Base-by-base conservation (phyloP, 2,113 vertebrate species). In the Oostethus manadensis region DNA sequence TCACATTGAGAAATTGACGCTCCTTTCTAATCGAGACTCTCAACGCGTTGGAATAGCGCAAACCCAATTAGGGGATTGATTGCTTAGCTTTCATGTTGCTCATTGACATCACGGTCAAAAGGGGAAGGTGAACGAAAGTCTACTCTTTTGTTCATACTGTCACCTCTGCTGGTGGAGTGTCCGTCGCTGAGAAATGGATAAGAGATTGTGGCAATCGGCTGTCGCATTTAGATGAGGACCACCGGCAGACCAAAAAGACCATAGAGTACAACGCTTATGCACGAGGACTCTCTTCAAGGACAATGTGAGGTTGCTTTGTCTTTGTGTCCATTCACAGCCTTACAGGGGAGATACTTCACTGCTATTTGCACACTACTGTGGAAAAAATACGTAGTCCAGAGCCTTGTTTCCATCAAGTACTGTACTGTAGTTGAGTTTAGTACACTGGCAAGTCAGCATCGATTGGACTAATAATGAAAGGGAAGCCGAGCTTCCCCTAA, bases 21-120 rank as follows among this genome's bases (percentile, higher is more conserved):
- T 78, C 57, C 2, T 66, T 76, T 75, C 38, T 82, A 84, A 79
- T 82, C 64, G 54, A 51, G 73, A 73, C 73, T 69, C 62, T 70
- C 78, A 78, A 82, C 80, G 69, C 66, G 85, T 74, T 69, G 54
- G 68, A 78, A 76, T 60, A 73, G 72, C 73, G 4, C 76, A 77
- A 81, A 82, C 77, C 76, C 77, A 81, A 84, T 87, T 78, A 81
- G 72, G 60, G 71, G 71, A 79, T 69, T 79, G 85, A 87, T 84
- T 80, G 79, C 76, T 73, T 73, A 0, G 80, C 77, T 79, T 82
- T 78, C 59, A 73, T 79, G 74, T 73, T n/a, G 55, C 77, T 77
- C 79, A 76, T 14, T 13, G 6, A 77, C 82, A 85, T 85, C 67
- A 44, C 73, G 76, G 70, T 73, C 76, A 70, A 68, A 72, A 54